A percentile compares a stretch with the other conserved stretches of the same genome.
phyloP scores from a whole-genome alignment of 1,140 invertebrate species.

The Lamellibrachia luymesi region DNA sequence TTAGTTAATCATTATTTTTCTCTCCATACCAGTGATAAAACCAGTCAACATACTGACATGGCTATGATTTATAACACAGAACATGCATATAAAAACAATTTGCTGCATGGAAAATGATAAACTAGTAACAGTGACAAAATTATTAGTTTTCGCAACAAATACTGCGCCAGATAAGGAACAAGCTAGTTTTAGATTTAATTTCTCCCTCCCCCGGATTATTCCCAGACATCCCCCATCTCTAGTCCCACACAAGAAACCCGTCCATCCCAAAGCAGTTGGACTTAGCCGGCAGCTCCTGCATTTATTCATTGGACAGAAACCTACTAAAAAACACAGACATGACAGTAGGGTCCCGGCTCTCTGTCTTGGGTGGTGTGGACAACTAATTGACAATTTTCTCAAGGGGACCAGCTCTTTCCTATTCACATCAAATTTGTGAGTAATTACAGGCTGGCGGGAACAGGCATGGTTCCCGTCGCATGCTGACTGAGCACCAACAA shows the following conservation, averaged over 20 bases:
- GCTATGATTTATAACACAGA: neutral
- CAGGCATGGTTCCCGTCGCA: neutral
- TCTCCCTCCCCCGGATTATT: neutral
- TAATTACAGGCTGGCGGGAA: neutral
- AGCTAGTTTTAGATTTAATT: neutral
- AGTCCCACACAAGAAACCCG: neutral
- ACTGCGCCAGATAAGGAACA: neutral
- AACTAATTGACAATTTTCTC: slow-evolving; percentile 5
- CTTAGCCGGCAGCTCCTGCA: neutral
- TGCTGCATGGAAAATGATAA: neutral
- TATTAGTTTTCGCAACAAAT: neutral
- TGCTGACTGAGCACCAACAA: neutral
- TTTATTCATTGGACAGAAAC: neutral
- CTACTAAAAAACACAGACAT: neutral
- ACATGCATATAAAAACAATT: neutral
- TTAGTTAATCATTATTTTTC: too few relatives aligned
- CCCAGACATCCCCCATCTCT: neutral
- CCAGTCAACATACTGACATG: neutral
- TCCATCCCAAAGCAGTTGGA: neutral
- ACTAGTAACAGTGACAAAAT: neutral
- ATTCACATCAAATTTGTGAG: slow-evolving; percentile 5
- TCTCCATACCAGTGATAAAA: too few relatives aligned
- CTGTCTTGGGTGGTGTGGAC: neutral
- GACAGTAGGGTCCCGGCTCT: neutral
- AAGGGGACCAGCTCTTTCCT: neutral